Percentiles rank a stretch among this genome's conserved stretches.
Evolutionary conservation across 2,113 vertebrate genomes (phyloP).

Genomic region (Trinectes maculatus): DNA sequence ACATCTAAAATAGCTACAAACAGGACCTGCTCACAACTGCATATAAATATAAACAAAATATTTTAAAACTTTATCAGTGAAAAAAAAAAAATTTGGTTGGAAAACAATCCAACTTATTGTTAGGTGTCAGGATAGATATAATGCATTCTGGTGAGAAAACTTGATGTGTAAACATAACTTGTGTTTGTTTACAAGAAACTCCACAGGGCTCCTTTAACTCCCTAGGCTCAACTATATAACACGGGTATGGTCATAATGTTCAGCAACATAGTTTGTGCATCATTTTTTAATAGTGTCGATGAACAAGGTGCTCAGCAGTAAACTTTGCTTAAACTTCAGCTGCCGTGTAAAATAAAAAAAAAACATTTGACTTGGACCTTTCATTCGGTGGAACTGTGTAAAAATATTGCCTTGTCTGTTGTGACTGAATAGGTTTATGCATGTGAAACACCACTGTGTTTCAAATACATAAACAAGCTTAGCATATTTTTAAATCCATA

Average conservation of each 20-base stretch:
- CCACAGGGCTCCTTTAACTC: constrained; percentile 44
- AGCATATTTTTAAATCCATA: constrained; percentile 11
- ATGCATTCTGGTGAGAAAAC: not conserved
- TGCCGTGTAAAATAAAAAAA: not conserved
- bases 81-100: too few species aligned
- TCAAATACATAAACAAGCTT: constrained; percentile 16
- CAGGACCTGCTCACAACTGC: not conserved
- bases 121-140: not conserved
- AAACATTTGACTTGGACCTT: constrained; percentile 4
- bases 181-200: constrained; percentile 23
- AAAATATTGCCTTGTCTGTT: not conserved
- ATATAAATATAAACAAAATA: not conserved
- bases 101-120: not conserved
- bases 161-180: not conserved
- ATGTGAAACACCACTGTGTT: constrained; percentile 18
- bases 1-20: not conserved
- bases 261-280: constrained; percentile 13
- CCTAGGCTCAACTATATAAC: not conserved
- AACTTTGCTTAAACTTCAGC: constrained; percentile 18
- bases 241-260: constrained; percentile 22
- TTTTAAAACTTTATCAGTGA: not conserved
- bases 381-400: constrained; percentile 2
- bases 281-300: not conserved
- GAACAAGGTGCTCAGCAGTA: constrained; percentile 7
- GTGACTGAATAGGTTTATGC: constrained; percentile 1